Base-by-base conservation (phyloP, 2,113 vertebrate genomes). In the Uria lomvia region DNA sequence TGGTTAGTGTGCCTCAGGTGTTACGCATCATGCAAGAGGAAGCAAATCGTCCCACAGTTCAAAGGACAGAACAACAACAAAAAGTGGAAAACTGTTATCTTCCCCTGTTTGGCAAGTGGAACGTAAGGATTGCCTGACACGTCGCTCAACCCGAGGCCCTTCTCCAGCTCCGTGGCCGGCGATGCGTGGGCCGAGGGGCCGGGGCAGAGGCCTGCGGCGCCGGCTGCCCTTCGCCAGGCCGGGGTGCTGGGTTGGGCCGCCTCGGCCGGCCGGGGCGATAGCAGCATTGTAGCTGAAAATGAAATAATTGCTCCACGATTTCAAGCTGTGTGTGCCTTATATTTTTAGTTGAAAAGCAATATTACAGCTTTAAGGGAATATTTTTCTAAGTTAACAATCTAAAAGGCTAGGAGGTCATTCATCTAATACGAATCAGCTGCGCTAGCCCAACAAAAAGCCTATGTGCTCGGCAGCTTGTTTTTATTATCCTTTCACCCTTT, bases 361-460 rank as follows among this genome's bases (percentile, higher is more conserved):
- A 98, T 98, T 98, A 96, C 96, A 97, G 98, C 98, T 98, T 98
- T 98, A 98, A 98, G 98, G 97, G 98, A 98, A 97, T 98, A 98
- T 98, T 98, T 98, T 98, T 98, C 97, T 98, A 98, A 98, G 98
- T 98, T 98, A 98, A 98, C 98, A 98, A 98, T 98, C 98, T 98
- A 95, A 97, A 96, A 98, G 98, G 97, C 97, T 98, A 98, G 97
- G 97, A 98, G 97, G 98, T 98, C 98, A 98, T 97, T 98, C 97
- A 92, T 97, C 95, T 98, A 98, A 98, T 98, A 98, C 70, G 95
- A 98, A 98, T 98, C 98, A 98, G 98, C 98, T 98, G 98, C 92
- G 88, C 96, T 84, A 90, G 94, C 95, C 98, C 97, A 98, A 98
- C 98, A 98, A 98, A 98, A 98, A 97, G 97, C 95, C 98, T 98